A percentile compares a stretch with the other conserved stretches of the same genome.
These are phyloP conservation scores for Schizotus pectinicornis DNA, from an alignment of 2,888 invertebrate species.

Conservation along the genomic window DNA sequence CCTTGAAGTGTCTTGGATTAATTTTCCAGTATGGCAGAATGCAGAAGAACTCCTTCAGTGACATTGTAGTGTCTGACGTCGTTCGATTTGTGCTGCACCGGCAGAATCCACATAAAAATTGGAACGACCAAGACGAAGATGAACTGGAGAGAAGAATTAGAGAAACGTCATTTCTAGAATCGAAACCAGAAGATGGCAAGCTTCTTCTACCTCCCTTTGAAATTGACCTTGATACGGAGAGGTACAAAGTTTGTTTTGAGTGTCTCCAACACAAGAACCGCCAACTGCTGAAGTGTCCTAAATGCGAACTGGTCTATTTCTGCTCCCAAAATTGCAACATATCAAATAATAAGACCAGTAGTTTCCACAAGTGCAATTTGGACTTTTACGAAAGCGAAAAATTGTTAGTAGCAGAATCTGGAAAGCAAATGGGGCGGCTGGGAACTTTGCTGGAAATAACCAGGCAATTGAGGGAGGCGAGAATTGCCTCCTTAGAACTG, in stretches of 20 bases:
- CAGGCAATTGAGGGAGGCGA: background rate
- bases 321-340: constrained; percentile 52
- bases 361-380: constrained; percentile 32
- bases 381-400: constrained; percentile 6
- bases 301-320: constrained; percentile 50
- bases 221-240: constrained; percentile 27
- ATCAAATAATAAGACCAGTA: constrained; percentile 37
- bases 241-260: constrained; percentile 52
- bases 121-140: constrained; percentile 8
- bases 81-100: constrained; percentile 30
- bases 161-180: background rate
- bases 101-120: constrained; percentile 18
- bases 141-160: background rate
- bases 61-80: constrained; percentile 21
- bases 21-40: constrained; percentile 39
- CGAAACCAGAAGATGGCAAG: constrained; percentile 9
- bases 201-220: constrained; percentile 16
- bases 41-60: constrained; percentile 28
- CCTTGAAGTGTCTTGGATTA: constrained; percentile 37
- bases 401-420: background rate
- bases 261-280: constrained; percentile 43
- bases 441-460: constrained; percentile 1
- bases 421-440: constrained; percentile 1
- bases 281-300: constrained; percentile 46
- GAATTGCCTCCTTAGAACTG: background rate